Conservation (phyloP, 2,888 invertebrate species). For the Eristalinus aeneus region DNA sequence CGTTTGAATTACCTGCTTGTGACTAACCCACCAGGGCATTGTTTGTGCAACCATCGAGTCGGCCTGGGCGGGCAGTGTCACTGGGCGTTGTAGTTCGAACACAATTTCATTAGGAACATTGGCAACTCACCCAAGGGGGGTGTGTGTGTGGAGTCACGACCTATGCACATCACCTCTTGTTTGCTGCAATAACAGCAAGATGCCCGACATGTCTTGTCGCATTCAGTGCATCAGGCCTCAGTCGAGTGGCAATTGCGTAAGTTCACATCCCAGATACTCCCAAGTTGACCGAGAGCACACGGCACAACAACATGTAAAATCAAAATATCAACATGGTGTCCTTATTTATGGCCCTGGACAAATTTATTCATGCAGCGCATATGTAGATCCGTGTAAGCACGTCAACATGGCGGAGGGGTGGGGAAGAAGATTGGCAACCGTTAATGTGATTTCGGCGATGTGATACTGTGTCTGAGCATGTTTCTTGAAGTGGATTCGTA, state of each 20-base stretch:
- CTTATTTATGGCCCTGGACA: conserved; percentile 21
- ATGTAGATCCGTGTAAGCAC: not conserved
- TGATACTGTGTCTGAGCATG: not conserved
- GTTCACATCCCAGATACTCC: conserved; percentile 26
- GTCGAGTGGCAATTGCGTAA: conserved; percentile 41
- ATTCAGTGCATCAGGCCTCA: conserved; percentile 22
- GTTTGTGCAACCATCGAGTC: conserved; percentile 7
- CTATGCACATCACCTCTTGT: conserved; percentile 60
- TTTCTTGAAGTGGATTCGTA: not conserved
- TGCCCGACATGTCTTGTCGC: conserved; percentile 52
- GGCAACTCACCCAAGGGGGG: conserved; percentile 49
- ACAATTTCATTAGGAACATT: conserved; percentile 48
- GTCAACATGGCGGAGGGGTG: not conserved
- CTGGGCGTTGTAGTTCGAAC: not conserved
- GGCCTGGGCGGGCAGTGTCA: not conserved
- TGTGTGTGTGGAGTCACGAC: conserved; percentile 56
- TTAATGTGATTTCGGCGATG: not conserved
- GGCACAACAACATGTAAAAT: conserved; percentile 35
- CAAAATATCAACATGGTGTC: conserved; percentile 38
- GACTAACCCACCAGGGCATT: not conserved
- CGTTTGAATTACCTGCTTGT: conserved; percentile 18
- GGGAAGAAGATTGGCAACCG: conserved; percentile 4
- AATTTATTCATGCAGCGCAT: not conserved
- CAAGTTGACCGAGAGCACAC: conserved; percentile 30
- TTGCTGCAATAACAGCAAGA: conserved; percentile 62